Conservation (phyloP, 2,888 invertebrate genomes). For the Eucriotettix oculatus region DNA sequence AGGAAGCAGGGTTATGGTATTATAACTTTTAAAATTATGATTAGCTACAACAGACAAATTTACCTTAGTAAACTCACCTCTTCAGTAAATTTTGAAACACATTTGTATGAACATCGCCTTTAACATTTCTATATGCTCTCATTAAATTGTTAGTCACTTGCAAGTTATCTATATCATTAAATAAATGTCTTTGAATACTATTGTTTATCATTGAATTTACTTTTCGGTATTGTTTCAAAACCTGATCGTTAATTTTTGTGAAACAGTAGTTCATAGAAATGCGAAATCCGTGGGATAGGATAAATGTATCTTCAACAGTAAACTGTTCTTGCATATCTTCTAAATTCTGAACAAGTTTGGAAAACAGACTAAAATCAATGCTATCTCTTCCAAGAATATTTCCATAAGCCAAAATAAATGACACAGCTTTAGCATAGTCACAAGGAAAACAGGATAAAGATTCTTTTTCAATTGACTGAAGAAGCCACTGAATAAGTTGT, state of each 20-base stretch:
- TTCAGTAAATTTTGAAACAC: conserved; percentile 23
- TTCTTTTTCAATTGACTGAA: conserved; percentile 23
- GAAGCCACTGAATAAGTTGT: conserved; percentile 23
- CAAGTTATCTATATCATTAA: conserved; percentile 10
- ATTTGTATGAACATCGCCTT: conserved; percentile 23
- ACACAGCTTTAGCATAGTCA: conserved; percentile 24
- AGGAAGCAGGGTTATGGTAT: too few relatives aligned
- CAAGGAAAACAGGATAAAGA: conserved; percentile 24
- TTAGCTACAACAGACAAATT: too few relatives aligned
- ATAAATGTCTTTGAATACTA: conserved; percentile 23
- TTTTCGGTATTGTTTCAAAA: conserved; percentile 2
- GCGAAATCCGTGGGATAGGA: conserved; percentile 28
- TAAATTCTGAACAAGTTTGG: conserved; percentile 14
- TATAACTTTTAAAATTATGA: too few relatives aligned
- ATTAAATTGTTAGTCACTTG: conserved; percentile 16
- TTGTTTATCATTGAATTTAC: conserved; percentile 14
- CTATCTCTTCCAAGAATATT: conserved; percentile 7
- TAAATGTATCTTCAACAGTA: conserved; percentile 24
- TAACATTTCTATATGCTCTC: conserved; percentile 18
- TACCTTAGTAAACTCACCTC: conserved; percentile 17
- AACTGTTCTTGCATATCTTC: conserved; percentile 27
- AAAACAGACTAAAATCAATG: not conserved
- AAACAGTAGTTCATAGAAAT: conserved; percentile 22
- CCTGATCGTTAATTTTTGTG: not conserved
- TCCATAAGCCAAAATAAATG: conserved; percentile 31